These are phyloP conservation scores for Callyntrura sp. DNA, from an alignment of 2,888 invertebrate genomes.

Conservation along the genomic window DNA sequence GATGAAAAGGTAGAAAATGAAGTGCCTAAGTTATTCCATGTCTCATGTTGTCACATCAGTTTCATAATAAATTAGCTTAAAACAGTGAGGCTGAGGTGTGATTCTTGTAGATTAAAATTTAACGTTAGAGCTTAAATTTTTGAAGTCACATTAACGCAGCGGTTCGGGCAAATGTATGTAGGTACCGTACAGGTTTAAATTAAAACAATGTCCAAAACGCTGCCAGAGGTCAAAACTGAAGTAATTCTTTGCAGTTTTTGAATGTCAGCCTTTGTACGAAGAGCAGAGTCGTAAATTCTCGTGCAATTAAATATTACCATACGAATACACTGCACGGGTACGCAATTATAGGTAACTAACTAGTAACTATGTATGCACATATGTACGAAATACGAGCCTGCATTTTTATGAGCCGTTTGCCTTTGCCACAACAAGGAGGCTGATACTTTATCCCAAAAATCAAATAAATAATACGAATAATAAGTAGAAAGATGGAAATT, in stretches of 20 bases:
- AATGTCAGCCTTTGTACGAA: not conserved
- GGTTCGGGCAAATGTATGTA: too few species aligned
- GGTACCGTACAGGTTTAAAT: too few species aligned
- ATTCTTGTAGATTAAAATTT: too few species aligned
- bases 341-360: too few species aligned
- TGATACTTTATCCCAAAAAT: too few species aligned
- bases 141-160: too few species aligned
- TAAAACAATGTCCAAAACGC: not conserved
- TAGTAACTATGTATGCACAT: too few species aligned
- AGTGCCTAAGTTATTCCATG: conserved; percentile 25
- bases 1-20: conserved; percentile 13
- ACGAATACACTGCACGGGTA: not conserved
- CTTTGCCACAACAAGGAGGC: too few species aligned
- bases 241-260: not conserved
- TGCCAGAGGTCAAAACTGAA: not conserved
- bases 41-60: not conserved
- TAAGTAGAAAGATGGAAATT: conserved; percentile 1
- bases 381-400: too few species aligned
- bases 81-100: too few species aligned
- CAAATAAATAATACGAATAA: conserved; percentile 1
- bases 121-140: too few species aligned
- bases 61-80: not conserved
- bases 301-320: not conserved
- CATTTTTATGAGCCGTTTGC: too few species aligned
- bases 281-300: conserved; percentile 26